These are phyloP conservation scores for Yoshiicerus persimilis DNA, from an alignment of 1,140 invertebrate species.

Conservation along the genomic window DNA sequence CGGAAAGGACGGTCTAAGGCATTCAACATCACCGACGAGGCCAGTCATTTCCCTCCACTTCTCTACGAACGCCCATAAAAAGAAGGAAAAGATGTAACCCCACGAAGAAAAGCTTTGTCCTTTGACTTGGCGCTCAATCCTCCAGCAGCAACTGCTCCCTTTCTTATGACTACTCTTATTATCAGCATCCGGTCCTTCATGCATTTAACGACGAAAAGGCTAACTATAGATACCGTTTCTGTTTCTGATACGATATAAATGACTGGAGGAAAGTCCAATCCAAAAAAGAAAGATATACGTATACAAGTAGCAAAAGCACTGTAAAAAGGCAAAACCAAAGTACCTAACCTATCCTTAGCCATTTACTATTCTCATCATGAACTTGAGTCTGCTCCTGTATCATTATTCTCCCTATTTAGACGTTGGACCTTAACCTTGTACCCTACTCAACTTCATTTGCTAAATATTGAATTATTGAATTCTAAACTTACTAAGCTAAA, in stretches of 20 bases:
- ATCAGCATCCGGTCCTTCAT: not conserved
- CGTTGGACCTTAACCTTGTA: too few species aligned
- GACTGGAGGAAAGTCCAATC: not conserved
- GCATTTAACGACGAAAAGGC: not conserved
- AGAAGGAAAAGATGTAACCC: not conserved
- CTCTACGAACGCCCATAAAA: not conserved
- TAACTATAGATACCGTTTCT: too few species aligned
- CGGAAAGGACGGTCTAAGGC: not conserved
- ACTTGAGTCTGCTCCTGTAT: too few species aligned
- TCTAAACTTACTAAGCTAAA: too few species aligned
- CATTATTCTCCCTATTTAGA: too few species aligned
- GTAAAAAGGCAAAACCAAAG: too few species aligned
- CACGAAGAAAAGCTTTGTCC: not conserved
- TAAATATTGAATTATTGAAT: too few species aligned
- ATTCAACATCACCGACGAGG: not conserved
- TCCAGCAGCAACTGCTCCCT: not conserved
- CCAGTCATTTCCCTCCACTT: not conserved
- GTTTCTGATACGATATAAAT: too few species aligned
- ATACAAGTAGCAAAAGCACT: too few species aligned
- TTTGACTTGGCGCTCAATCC: not conserved
- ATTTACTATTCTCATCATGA: not conserved
- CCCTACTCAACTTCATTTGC: too few species aligned
- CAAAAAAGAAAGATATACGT: too few species aligned
- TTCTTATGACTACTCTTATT: not conserved
- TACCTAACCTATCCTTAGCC: not conserved